phyloP scores from a whole-genome alignment of 1,140 invertebrate genomes.

The Calliopsis andreniformis region DNA sequence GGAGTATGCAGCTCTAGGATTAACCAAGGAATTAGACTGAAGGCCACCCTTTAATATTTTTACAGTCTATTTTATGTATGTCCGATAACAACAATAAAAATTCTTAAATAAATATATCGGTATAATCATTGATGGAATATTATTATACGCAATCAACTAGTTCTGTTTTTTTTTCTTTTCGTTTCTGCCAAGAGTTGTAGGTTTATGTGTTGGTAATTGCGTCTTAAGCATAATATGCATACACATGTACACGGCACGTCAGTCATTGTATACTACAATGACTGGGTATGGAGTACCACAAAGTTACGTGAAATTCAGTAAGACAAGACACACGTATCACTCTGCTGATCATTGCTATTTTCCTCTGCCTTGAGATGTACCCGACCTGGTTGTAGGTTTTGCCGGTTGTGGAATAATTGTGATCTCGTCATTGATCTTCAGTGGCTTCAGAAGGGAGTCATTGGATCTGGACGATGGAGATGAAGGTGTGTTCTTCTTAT shows the following conservation, averaged over 20 bases:
- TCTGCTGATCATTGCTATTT: constrained; percentile 80
- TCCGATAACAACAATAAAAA: constrained; percentile 80
- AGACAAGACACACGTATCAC: constrained; percentile 75
- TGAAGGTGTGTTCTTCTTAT: constrained; percentile 85
- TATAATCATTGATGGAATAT: constrained; percentile 78
- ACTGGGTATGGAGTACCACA: constrained; percentile 66
- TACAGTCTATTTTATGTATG: constrained; percentile 79
- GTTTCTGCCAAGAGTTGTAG: constrained; percentile 50
- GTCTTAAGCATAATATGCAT: constrained; percentile 74
- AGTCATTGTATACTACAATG: constrained; percentile 62
- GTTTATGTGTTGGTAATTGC: constrained; percentile 63
- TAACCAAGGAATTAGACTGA: constrained; percentile 78
- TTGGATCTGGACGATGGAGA: constrained; percentile 82
- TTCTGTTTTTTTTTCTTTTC: constrained; percentile 50
- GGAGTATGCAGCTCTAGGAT: constrained; percentile 71
- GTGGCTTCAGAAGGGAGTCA: constrained; percentile 89
- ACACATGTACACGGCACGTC: constrained; percentile 75
- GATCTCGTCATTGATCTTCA: constrained; percentile 96
- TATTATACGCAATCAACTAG: constrained; percentile 76
- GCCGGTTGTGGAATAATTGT: constrained; percentile 94
- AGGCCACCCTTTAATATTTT: constrained; percentile 78
- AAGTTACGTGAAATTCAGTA: constrained; percentile 72
- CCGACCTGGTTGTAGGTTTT: constrained; percentile 79
- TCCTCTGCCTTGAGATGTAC: constrained; percentile 71
- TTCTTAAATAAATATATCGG: constrained; percentile 80